Conservation (phyloP, 2,888 invertebrate species). For the Sminthurinus aureus region DNA sequence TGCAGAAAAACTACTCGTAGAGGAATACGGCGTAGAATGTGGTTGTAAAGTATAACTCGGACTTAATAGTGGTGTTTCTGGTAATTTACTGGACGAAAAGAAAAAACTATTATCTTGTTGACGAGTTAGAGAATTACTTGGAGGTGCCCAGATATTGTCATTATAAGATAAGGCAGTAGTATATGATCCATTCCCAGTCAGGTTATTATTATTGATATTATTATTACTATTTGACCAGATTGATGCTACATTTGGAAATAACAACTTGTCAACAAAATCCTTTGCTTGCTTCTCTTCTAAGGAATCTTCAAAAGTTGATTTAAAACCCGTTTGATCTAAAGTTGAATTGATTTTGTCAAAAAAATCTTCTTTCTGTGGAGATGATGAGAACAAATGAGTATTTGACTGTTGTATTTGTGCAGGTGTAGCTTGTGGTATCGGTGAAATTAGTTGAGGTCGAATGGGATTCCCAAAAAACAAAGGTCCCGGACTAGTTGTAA, state of each 20-base stretch:
- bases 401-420: neutral
- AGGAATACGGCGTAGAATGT: neutral
- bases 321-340: neutral
- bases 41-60: neutral
- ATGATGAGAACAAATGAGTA: neutral
- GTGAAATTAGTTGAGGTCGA: neutral
- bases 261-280: slow-evolving; percentile 25
- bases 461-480: neutral
- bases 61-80: slow-evolving; percentile 14
- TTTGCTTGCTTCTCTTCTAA: slow-evolving; percentile 25
- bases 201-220: too few species aligned
- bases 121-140: neutral
- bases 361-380: neutral
- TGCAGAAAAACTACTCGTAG: neutral
- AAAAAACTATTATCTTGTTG: neutral
- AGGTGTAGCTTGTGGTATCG: neutral
- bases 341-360: neutral
- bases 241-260: slow-evolving; percentile 26
- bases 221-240: slow-evolving; percentile 17
- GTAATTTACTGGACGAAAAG: neutral
- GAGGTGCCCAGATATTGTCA: slow-evolving; percentile 34
- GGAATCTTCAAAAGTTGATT: slow-evolving; percentile 15
- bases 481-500: neutral
- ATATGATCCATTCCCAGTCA: neutral
- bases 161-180: neutral